These are phyloP conservation scores for Drosophila willistoni DNA, from an alignment of 1,140 invertebrate genomes.

Conservation along the genomic window DNA sequence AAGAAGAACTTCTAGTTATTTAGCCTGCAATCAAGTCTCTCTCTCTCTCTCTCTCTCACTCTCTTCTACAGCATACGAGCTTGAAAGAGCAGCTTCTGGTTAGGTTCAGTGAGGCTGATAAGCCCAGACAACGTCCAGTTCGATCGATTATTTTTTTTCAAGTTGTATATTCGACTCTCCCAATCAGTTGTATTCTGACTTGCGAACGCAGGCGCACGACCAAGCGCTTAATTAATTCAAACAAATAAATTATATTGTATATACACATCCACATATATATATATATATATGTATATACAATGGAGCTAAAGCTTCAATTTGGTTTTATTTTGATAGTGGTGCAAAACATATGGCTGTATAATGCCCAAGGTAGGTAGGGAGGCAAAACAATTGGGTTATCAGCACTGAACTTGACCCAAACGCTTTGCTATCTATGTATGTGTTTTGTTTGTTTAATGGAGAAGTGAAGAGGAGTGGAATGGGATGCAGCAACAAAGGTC, in stretches of 20 bases:
- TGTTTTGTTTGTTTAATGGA: background rate
- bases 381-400: slow-evolving; percentile 54
- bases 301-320: slow-evolving; percentile 41
- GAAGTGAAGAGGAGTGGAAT: too few relatives aligned
- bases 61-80: slow-evolving; percentile 4
- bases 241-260: background rate
- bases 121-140: slow-evolving; percentile 26
- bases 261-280: slow-evolving; percentile 9
- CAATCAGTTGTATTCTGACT: slow-evolving; percentile 54
- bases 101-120: slow-evolving; percentile 40
- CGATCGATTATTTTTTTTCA: slow-evolving; percentile 4
- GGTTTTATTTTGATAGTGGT: slow-evolving; percentile 31
- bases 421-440: slow-evolving; percentile 15
- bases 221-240: slow-evolving; percentile 26
- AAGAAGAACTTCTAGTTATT: slow-evolving; percentile 23
- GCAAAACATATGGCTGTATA: slow-evolving; percentile 4
- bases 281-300: slow-evolving; percentile 11
- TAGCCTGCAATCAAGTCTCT: slow-evolving; percentile 10
- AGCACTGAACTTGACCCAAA: slow-evolving; percentile 66
- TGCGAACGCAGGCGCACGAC: slow-evolving; percentile 30
- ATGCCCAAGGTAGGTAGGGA: slow-evolving; percentile 51
- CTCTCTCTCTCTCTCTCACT: slow-evolving; percentile 16
- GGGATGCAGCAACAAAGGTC: background rate
- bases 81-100: slow-evolving; percentile 12
- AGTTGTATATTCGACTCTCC: background rate